Evolutionary conservation across 2,888 invertebrate species (phyloP), one percentile per base, ranked within the genome.

Genomic region (Cosmia pyralina): DNA sequence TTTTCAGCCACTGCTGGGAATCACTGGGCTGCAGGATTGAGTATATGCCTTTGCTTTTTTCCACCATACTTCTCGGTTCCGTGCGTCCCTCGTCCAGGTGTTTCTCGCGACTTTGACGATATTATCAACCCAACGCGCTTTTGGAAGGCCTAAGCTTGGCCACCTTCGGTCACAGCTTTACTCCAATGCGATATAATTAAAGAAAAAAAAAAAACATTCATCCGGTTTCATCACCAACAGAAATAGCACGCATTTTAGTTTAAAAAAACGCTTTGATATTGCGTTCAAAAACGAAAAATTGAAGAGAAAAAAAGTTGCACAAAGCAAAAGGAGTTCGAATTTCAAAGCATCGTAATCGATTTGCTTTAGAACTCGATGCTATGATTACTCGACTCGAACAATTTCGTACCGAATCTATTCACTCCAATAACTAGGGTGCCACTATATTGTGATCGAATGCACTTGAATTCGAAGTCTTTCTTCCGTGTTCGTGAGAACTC

Each of bases 301-400:
- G 58, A 73, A 77, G 79, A 72, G 78, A 87, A 89, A 89, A 87
- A 84, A 87, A 86, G 86, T 84, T 87, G 85, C 87, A 88, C 83
- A 89, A 88, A 87, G 85, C 85, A 84, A 78, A 80, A 84, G 82
- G 84, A 84, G 91, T 90, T 92, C 90, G 89, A 87, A 90, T 90
- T 93, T 91, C 91, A 88, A 90, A 90, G 90, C 90, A 93, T 92
- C 83, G 88, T 86, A 87, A 88, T 87, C 89, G 90, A 92, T 92
- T 92, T 84, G 92, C 88, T 91, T 87, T 88, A 88, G 87, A 90
- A 89, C 86, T 87, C 87, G 88, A 88, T 82, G 84, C 87, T 69
- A 75, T 85, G 87, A 86, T 86, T 87, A 84, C 84, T 85, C 85
- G 76, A 67, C 59, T 72, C 78, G 85, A 83, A 85, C 84, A 77